These are phyloP conservation scores for Bryconaethiops microstoma DNA, from an alignment of 2,797 vertebrate species.

Conservation along the genomic window DNA sequence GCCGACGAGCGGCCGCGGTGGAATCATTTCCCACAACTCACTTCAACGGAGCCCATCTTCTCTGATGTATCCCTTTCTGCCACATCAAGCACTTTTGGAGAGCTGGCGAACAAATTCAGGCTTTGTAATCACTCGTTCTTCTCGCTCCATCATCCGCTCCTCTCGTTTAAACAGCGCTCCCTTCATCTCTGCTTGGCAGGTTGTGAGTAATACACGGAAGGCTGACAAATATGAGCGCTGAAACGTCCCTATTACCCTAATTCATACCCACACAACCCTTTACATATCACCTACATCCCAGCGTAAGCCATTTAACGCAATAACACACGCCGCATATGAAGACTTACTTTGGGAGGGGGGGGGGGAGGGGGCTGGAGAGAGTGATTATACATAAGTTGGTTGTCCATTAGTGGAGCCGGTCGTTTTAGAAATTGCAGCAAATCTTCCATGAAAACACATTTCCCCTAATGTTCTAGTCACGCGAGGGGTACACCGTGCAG, in stretches of 20 bases:
- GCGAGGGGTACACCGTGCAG: slow-evolving; percentile 69
- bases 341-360: no score
- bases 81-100: slow-evolving; percentile 29
- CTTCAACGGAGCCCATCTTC: slow-evolving; percentile 18
- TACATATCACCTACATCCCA: slow-evolving; percentile 61
- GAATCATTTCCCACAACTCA: slow-evolving; percentile 44
- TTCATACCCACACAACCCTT: slow-evolving; percentile 49
- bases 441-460: slow-evolving; percentile 90
- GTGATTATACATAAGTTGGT: slow-evolving; percentile 81
- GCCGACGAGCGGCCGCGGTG: not conserved
- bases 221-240: slow-evolving; percentile 66
- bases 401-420: slow-evolving; percentile 86
- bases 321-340: not conserved
- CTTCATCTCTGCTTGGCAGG: not conserved
- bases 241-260: slow-evolving; percentile 49
- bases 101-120: slow-evolving; percentile 20
- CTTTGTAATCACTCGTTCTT: slow-evolving; percentile 25
- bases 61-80: not conserved
- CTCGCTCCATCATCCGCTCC: slow-evolving; percentile 29
- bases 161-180: slow-evolving; percentile 5
- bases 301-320: not conserved
- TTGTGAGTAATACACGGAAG: slow-evolving; percentile 66
- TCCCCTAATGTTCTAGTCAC: slow-evolving; percentile 85
- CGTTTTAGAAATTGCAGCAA: slow-evolving; percentile 85
- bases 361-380: no score